These are phyloP conservation scores for Chloropsis hardwickii DNA, from an alignment of 2,113 vertebrate genomes.

Conservation along the genomic window DNA sequence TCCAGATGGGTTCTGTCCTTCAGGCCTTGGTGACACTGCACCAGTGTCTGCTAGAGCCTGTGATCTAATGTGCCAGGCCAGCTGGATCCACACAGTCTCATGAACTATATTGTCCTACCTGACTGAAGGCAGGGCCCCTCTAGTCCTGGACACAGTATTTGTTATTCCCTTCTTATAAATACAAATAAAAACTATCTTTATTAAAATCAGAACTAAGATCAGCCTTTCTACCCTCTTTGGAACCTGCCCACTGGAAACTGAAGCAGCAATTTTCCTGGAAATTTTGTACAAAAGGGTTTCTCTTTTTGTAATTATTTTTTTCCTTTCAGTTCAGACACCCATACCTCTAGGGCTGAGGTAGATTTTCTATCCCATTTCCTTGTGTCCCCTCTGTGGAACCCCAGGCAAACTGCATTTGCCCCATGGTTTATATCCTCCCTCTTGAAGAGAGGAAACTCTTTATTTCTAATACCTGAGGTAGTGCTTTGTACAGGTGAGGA, in stretches of 20 bases:
- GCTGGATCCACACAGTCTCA: neutral
- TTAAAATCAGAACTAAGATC: neutral
- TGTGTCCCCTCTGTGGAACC: too few species aligned
- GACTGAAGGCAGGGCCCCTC: neutral
- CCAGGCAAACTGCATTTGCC: neutral
- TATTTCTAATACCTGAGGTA: neutral
- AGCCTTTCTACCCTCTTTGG: neutral
- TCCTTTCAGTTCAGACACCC: neutral
- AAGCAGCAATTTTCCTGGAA: neutral
- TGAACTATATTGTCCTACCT: neutral
- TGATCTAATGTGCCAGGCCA: neutral
- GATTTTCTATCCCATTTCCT: neutral
- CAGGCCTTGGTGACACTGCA: neutral
- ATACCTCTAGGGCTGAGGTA: neutral
- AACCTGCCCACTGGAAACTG: neutral
- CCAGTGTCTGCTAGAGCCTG: rapidly evolving
- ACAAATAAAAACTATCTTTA: neutral
- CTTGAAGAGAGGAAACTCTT: neutral
- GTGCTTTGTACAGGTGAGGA: neutral
- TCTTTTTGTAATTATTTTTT: neutral
- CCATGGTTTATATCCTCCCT: neutral
- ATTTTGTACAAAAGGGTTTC: neutral
- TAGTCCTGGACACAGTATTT: neutral
- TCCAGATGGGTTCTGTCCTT: neutral
- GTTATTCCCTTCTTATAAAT: neutral